Evolutionary conservation across 1,140 invertebrate species (phyloP), one percentile per base, ranked within the genome.

Genomic region (Caerostris extrusa): DNA sequence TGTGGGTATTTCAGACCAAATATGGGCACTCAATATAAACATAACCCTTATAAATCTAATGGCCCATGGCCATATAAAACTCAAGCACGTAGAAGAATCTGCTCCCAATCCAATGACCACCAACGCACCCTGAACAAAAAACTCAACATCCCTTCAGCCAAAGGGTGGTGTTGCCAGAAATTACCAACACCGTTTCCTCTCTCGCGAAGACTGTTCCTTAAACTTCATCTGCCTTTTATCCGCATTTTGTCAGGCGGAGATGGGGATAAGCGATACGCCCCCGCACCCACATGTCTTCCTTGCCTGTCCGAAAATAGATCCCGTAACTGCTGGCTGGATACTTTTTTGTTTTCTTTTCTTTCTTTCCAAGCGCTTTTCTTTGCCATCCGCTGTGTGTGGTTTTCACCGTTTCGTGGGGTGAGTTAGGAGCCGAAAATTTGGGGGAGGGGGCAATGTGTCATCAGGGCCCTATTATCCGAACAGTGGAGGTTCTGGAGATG

Each of bases 401-500:
- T 67, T 69, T 69, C 87, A 57, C 50, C 17, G 67, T 50, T n/a
- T 10, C 56, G 3, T 12, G 19, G 90, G 83, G 82, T 87, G 91
- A 86, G 82, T 93, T 93, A 93, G 83, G 64, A 82, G 91, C 91
- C 71, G 91, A 93, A 93, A 93, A 93, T 93, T 83, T 82, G 64
- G 34, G 34, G 64, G 83, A 34, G 64, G 83, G 87, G 61, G 82
- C 81, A 87, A 93, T 93, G 91, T 93, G 91, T 93, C 91, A 93
- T 86, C 91, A 64, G 91, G 91, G 91, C 82, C 91, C 81, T 87
- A 86, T 93, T 93, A 87, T 82, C 53, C n/a, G 34, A 91, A 64
- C 86, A 34, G 60, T 34, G 58, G 82, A 58, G 83, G 56, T 86
- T 53, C 19, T 86, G 61, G 86, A 88, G 57, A 88, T 88, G 67